A percentile compares a stretch with the other conserved stretches of the same genome.
These are phyloP conservation scores for Myripristis murdjan DNA, from an alignment of 2,797 vertebrate species.

Conservation along the genomic window DNA sequence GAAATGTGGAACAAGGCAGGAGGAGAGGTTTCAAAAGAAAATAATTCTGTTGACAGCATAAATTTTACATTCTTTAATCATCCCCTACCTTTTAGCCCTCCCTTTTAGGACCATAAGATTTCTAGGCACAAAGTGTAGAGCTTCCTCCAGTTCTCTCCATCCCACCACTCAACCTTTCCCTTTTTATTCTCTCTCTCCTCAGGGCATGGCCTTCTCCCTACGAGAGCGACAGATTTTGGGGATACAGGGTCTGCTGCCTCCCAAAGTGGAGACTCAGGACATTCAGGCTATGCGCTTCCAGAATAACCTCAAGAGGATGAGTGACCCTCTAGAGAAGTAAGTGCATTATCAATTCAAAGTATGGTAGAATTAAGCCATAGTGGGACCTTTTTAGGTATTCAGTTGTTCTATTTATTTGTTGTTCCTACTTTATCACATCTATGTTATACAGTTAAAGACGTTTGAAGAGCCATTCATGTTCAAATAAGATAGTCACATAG, in stretches of 20 bases:
- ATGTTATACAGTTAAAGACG: neutral
- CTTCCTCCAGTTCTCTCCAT: neutral
- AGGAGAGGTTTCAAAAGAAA: neutral
- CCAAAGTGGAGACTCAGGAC: conserved; percentile 97
- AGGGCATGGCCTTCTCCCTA: conserved; percentile 97
- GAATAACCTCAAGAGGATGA: conserved; percentile 93
- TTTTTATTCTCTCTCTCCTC: conserved; percentile 27
- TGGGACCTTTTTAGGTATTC: neutral
- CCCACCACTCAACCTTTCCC: neutral
- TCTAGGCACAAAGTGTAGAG: neutral
- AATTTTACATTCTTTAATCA: neutral
- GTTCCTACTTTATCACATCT: neutral
- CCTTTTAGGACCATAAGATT: neutral
- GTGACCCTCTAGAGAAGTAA: conserved; percentile 94
- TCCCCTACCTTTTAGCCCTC: too few species aligned
- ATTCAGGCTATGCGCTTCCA: conserved; percentile 96
- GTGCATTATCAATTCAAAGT: conserved; percentile 13
- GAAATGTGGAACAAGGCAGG: neutral
- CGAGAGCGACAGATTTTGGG: conserved; percentile 95
- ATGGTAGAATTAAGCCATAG: neutral
- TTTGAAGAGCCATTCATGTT: neutral
- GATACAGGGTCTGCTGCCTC: conserved; percentile 94
- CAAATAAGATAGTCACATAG: too few species aligned
- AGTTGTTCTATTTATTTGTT: neutral
- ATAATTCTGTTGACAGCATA: neutral